Percentiles rank a stretch among this genome's conserved stretches.
phyloP scores from a whole-genome alignment of 2,888 invertebrate genomes.

The Masnerella sp. region DNA sequence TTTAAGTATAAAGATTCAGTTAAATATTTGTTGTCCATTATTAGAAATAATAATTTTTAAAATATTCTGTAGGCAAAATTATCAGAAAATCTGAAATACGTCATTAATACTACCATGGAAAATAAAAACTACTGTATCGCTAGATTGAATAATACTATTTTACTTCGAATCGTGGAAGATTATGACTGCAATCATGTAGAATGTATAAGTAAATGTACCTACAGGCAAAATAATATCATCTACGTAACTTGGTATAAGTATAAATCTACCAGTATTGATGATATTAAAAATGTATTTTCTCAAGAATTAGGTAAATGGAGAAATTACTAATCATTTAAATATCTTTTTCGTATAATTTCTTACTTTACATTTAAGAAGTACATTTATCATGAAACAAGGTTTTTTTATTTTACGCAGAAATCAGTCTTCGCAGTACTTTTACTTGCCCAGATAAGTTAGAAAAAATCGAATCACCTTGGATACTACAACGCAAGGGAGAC shows the following conservation, averaged over 20 bases:
- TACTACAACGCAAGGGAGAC: slow-evolving; percentile 1
- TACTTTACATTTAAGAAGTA: not conserved
- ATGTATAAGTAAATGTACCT: slow-evolving; percentile 29
- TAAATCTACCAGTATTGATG: not conserved
- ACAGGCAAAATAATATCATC: not conserved
- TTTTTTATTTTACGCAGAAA: slow-evolving; percentile 17
- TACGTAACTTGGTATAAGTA: slow-evolving; percentile 16
- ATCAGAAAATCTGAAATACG: slow-evolving; percentile 13
- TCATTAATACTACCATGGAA: slow-evolving; percentile 10
- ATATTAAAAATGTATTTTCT: slow-evolving; percentile 11
- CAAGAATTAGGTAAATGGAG: slow-evolving; percentile 8
- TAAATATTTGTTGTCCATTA: not conserved
- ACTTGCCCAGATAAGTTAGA: not conserved
- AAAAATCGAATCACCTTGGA: slow-evolving; percentile 16
- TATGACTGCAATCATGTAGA: slow-evolving; percentile 23
- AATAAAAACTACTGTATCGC: slow-evolving; percentile 40
- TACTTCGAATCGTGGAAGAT: slow-evolving; percentile 27
- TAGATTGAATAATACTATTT: slow-evolving; percentile 25
- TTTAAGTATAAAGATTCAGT: too few species aligned
- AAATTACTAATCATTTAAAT: too few species aligned
- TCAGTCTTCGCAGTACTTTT: slow-evolving; percentile 3
- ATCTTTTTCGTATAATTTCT: not conserved
- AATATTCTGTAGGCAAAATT: slow-evolving; percentile 17
- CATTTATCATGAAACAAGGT: not conserved
- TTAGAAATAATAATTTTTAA: not conserved